A percentile compares a stretch with the other conserved stretches of the same genome.
phyloP scores from a whole-genome alignment of 2,888 invertebrate species.

The Spodoptera littoralis region DNA sequence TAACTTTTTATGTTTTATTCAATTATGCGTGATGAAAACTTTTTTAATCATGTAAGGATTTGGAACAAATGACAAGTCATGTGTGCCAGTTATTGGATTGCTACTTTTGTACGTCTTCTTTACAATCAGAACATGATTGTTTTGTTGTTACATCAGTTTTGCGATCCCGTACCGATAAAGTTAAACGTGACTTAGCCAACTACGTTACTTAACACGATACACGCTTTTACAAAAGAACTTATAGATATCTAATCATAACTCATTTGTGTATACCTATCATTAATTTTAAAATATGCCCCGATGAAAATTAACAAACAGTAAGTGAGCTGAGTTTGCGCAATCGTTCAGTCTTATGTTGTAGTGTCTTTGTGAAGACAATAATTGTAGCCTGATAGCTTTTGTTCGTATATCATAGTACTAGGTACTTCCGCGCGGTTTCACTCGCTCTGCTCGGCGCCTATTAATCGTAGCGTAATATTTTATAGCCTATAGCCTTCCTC shows the following conservation, averaged over 20 bases:
- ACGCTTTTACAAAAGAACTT: conserved; percentile 78
- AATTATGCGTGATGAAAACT: too few species aligned
- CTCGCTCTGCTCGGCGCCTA: too few species aligned
- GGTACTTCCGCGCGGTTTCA: too few species aligned
- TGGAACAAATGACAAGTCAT: conserved; percentile 10
- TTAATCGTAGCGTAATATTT: too few species aligned
- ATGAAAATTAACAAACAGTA: conserved; percentile 67
- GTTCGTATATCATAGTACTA: too few species aligned
- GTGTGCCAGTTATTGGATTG: conserved; percentile 1
- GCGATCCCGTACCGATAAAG: conserved; percentile 77
- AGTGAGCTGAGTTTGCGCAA: conserved; percentile 36
- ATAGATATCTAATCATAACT: conserved; percentile 76
- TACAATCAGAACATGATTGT: conserved; percentile 62
- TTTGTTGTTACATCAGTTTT: conserved; percentile 73
- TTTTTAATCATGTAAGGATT: background rate
- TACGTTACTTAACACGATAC: conserved; percentile 77
- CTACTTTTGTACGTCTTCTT: conserved; percentile 37
- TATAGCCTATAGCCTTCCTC: too few species aligned
- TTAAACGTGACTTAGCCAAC: conserved; percentile 83
- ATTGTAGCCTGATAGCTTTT: background rate
- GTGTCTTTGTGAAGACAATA: background rate
- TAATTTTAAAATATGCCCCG: conserved; percentile 75
- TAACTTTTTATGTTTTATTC: too few species aligned
- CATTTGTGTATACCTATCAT: conserved; percentile 79
- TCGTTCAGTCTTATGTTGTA: conserved; percentile 14